A percentile compares a stretch with the other conserved stretches of the same genome.
Evolutionary conservation across 2,113 vertebrate species (phyloP).

Genomic region (Labrus mixtus): DNA sequence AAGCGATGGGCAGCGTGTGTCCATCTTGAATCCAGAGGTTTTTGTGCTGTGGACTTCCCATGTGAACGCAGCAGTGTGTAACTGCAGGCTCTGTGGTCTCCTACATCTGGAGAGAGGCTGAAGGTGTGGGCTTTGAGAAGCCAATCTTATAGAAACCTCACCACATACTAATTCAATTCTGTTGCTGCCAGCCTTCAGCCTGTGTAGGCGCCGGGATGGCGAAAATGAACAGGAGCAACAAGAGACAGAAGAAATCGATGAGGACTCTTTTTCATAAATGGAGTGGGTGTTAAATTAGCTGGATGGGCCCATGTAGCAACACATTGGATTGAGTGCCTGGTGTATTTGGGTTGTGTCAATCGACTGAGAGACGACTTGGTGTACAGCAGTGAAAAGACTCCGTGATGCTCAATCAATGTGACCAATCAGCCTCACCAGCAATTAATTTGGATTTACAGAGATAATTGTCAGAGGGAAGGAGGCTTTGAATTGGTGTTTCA

Average conservation of each 20-base stretch:
- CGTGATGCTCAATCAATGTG: conserved; percentile 80
- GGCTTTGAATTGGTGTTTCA: conserved; percentile 41
- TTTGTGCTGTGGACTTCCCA: conserved; percentile 59
- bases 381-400: conserved; percentile 80
- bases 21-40: conserved; percentile 58
- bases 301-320: conserved; percentile 81
- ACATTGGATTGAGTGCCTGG: conserved; percentile 80
- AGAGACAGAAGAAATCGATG: conserved; percentile 80
- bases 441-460: conserved; percentile 69
- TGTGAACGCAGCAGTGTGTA: conserved; percentile 50
- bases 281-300: conserved; percentile 85
- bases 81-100: conserved; percentile 50
- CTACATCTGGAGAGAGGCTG: conserved; percentile 60
- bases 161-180: conserved; percentile 76
- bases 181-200: conserved; percentile 55
- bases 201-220: conserved; percentile 68
- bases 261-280: conserved; percentile 84
- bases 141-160: conserved; percentile 68
- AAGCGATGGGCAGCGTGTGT: conserved; percentile 52
- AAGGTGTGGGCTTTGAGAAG: conserved; percentile 57
- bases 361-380: conserved; percentile 77
- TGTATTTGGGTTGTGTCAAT: conserved; percentile 82
- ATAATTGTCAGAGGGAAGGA: conserved; percentile 43
- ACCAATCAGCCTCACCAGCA: conserved; percentile 71
- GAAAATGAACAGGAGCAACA: conserved; percentile 73